phyloP scores from a whole-genome alignment of 2,113 vertebrate genomes.

The Dromaius novaehollandiae region DNA sequence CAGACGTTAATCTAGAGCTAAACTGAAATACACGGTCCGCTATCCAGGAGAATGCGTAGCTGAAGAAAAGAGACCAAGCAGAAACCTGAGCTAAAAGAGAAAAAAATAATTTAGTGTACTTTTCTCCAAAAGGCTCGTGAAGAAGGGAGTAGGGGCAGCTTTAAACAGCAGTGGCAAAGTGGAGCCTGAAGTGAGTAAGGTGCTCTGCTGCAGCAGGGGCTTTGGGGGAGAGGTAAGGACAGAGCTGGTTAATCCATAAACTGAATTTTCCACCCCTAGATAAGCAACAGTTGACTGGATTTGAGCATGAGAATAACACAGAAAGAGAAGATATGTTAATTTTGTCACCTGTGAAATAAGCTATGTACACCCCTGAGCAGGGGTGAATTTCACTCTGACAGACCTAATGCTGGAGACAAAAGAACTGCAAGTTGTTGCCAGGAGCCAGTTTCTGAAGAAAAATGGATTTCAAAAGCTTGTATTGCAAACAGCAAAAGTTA shows the following conservation, averaged over 20 bases:
- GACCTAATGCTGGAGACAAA: not conserved
- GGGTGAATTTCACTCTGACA: not conserved
- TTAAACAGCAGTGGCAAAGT: not conserved
- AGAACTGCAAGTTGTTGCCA: not conserved
- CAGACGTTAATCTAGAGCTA: not conserved
- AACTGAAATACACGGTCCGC: not conserved
- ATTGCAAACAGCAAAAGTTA: not conserved
- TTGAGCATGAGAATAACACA: not conserved
- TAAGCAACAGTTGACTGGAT: not conserved
- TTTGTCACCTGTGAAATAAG: not conserved
- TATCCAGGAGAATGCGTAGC: not conserved
- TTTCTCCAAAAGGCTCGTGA: not conserved
- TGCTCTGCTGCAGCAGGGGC: not conserved
- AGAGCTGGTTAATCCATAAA: not conserved
- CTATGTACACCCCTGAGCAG: not conserved
- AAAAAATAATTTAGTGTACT: not conserved
- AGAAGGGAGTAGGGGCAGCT: not conserved
- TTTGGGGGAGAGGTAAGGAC: too few species aligned
- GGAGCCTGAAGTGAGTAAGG: not conserved
- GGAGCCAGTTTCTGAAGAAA: not conserved
- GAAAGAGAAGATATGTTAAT: not conserved
- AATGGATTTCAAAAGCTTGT: constrained; percentile 20
- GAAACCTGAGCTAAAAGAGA: not conserved
- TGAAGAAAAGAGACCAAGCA: not conserved
- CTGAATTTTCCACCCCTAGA: not conserved